These are phyloP conservation scores for Botrylloides violaceus DNA, from an alignment of 23 tunicate genomes.

Conservation along the genomic window DNA sequence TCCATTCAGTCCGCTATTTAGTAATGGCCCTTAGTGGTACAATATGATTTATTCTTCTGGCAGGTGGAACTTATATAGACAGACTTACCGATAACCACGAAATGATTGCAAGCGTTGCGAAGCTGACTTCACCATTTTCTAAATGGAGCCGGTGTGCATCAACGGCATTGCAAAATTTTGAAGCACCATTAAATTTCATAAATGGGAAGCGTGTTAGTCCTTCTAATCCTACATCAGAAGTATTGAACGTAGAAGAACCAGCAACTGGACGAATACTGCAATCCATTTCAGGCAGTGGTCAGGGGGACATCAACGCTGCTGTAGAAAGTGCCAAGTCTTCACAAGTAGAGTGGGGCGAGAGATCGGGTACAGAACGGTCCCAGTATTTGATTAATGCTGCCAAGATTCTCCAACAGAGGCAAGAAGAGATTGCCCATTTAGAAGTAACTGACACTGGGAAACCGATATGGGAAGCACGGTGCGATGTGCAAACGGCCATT, in stretches of 20 bases:
- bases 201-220: slow-evolving; percentile 32
- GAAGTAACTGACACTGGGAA: slow-evolving; percentile 92
- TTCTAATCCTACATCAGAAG: slow-evolving; percentile 5
- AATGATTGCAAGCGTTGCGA: no score
- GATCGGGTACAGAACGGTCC: slow-evolving; percentile 55
- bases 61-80: no score
- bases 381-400: slow-evolving; percentile 58
- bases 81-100: no score
- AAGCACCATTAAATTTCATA: slow-evolving; percentile 51
- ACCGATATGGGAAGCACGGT: slow-evolving; percentile 88
- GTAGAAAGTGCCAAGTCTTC: slow-evolving; percentile 43
- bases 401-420: slow-evolving; percentile 24
- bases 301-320: slow-evolving; percentile 50
- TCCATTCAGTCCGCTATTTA: no score
- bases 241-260: slow-evolving; percentile 54
- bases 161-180: background rate
- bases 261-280: slow-evolving; percentile 52
- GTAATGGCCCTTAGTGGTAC: no score
- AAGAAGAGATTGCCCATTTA: slow-evolving; percentile 83
- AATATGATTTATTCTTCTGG: no score
- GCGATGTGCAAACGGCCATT: slow-evolving; percentile 87
- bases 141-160: slow-evolving; percentile 3
- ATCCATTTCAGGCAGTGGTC: slow-evolving; percentile 39
- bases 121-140: no score
- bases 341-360: slow-evolving; percentile 60